Evolutionary conservation across 1,140 invertebrate genomes (phyloP).

Genomic region (Zaprionus gabonicus): DNA sequence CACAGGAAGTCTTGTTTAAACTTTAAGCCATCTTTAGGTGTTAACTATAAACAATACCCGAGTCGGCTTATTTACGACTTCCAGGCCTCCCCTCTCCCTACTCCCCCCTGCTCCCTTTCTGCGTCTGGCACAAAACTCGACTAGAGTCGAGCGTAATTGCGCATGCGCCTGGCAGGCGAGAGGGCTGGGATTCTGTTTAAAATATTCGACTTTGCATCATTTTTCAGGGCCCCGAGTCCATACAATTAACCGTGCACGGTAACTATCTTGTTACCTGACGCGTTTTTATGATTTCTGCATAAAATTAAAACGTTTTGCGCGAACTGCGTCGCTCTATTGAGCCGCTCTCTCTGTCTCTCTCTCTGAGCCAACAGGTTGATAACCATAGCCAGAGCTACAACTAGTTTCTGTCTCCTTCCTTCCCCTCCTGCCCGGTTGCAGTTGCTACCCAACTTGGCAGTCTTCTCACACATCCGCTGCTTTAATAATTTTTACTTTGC

Average conservation of each 20-base stretch:
- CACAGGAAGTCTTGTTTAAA: conserved; percentile 48
- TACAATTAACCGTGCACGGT: conserved; percentile 74
- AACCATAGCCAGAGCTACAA: conserved; percentile 36
- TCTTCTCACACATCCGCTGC: conserved; percentile 59
- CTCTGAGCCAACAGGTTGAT: conserved; percentile 55
- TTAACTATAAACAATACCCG: conserved; percentile 78
- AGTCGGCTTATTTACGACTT: conserved; percentile 72
- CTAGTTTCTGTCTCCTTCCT: conserved; percentile 50
- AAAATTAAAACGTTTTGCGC: conserved; percentile 75
- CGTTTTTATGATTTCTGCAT: conserved; percentile 83
- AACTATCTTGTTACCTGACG: conserved; percentile 83
- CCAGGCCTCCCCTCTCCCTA: conserved; percentile 21
- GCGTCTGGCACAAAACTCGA: not conserved
- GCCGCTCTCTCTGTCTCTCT: not conserved
- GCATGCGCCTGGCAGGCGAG: conserved; percentile 49
- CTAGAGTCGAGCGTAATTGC: conserved; percentile 64
- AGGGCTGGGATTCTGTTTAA: conserved; percentile 48
- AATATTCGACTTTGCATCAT: conserved; percentile 79
- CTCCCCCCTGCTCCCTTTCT: too few relatives aligned
- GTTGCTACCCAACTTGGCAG: conserved; percentile 30
- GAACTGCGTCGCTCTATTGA: conserved; percentile 18
- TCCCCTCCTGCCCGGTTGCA: not conserved
- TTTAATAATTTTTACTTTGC: conserved; percentile 82
- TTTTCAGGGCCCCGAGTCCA: conserved; percentile 61
- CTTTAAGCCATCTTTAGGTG: conserved; percentile 64